A percentile compares a stretch with the other conserved stretches of the same genome.
Evolutionary conservation across 2,888 invertebrate genomes (phyloP).

Genomic region (Orthosia cruda): DNA sequence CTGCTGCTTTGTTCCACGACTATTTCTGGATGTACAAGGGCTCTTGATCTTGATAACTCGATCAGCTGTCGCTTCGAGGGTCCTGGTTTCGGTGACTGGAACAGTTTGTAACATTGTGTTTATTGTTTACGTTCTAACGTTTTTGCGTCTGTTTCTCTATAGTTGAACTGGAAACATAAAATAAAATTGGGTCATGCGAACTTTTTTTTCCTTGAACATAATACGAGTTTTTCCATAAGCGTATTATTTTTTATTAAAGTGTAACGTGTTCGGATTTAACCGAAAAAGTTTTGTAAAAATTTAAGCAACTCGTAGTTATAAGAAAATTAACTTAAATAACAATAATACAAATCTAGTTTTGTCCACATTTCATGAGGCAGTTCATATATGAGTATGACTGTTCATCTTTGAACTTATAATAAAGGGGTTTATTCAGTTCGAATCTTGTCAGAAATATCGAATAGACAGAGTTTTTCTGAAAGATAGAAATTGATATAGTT

Average conservation of each 20-base stretch:
- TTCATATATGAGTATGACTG: background rate
- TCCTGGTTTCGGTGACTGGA: conserved; percentile 22
- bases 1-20: conserved; percentile 8
- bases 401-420: background rate
- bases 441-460: background rate
- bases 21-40: background rate
- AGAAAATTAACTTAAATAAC: no score
- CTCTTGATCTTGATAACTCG: conserved; percentile 17
- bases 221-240: no score
- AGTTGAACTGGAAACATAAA: background rate
- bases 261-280: no score
- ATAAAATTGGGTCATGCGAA: no score
- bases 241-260: no score
- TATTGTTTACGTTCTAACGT: background rate
- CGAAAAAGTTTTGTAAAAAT: no score
- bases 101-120: background rate
- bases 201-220: no score
- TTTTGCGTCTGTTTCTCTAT: background rate
- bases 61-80: conserved; percentile 1
- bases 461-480: background rate
- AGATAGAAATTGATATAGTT: background rate
- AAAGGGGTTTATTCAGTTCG: background rate
- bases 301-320: no score
- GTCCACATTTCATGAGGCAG: background rate
- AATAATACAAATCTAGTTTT: no score